These are phyloP conservation scores for Ceratothoa steindachneri DNA, from an alignment of 2,888 invertebrate genomes.

Conservation along the genomic window DNA sequence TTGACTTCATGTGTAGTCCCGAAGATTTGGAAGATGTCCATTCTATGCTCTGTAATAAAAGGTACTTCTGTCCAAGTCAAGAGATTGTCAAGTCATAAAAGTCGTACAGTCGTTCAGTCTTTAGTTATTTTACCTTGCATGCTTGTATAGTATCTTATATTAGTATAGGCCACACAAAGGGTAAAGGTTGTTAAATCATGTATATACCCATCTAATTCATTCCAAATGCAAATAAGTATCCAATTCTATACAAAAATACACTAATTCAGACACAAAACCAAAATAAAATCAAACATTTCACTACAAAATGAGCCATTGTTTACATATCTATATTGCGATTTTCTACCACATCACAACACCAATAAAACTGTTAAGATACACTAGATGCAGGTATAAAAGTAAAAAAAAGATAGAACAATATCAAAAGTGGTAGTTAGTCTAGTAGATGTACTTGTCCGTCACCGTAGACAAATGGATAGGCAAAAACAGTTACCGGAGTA, in stretches of 20 bases:
- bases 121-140: background rate
- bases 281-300: too few species aligned
- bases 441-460: background rate
- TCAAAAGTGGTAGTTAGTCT: background rate
- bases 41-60: conserved; percentile 13
- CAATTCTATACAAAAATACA: too few species aligned
- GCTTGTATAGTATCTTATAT: background rate
- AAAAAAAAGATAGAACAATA: too few species aligned
- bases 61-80: conserved; percentile 2
- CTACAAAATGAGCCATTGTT: too few species aligned
- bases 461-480: background rate
- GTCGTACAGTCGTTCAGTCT: background rate
- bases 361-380: too few species aligned
- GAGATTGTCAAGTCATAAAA: background rate
- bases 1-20: background rate
- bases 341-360: too few species aligned
- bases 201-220: too few species aligned
- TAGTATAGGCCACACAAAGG: background rate
- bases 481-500: conserved; percentile 5
- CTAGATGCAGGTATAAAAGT: too few species aligned
- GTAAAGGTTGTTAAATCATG: background rate
- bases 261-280: too few species aligned
- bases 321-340: too few species aligned
- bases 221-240: too few species aligned
- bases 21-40: background rate